Percentiles rank a stretch among this genome's conserved stretches.
These are phyloP conservation scores for Scomber japonicus DNA, from an alignment of 2,113 vertebrate genomes.

Conservation along the genomic window DNA sequence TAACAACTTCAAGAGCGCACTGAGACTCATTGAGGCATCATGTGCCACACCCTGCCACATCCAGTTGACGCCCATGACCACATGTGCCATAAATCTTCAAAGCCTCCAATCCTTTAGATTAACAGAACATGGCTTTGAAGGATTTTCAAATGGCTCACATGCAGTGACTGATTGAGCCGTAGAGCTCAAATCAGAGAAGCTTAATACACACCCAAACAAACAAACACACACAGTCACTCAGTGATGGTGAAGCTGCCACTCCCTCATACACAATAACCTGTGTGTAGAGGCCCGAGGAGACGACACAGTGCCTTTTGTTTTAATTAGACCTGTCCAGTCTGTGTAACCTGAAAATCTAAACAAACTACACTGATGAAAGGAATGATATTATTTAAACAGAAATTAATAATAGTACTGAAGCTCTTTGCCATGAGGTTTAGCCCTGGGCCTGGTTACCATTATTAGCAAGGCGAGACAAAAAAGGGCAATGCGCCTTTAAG, in stretches of 20 bases:
- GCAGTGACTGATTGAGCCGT: neutral
- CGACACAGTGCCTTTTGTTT: conserved; percentile 15
- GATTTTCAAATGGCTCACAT: conserved; percentile 2
- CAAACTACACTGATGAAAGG: too few relatives aligned
- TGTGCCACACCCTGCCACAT: conserved; percentile 54
- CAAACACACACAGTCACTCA: neutral
- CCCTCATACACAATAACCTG: conserved; percentile 54
- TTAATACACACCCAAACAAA: neutral
- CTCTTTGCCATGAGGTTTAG: neutral
- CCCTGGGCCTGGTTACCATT: conserved; percentile 3
- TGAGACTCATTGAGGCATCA: neutral
- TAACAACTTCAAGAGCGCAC: neutral
- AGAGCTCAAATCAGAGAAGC: conserved; percentile 20
- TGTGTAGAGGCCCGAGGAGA: conserved; percentile 1
- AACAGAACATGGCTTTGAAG: neutral
- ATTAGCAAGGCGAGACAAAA: conserved; percentile 31
- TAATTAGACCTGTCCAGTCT: neutral
- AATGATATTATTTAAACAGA: neutral
- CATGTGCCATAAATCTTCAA: conserved; percentile 21
- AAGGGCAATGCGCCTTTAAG: conserved; percentile 72
- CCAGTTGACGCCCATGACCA: conserved; percentile 22
- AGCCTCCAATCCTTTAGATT: conserved; percentile 23
- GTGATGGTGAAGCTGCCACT: conserved; percentile 48
- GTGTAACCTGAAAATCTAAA: neutral
- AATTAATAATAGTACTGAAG: neutral